phyloP scores from a whole-genome alignment of 2,797 vertebrate genomes.

The Hyperoplus lanceolatus region DNA sequence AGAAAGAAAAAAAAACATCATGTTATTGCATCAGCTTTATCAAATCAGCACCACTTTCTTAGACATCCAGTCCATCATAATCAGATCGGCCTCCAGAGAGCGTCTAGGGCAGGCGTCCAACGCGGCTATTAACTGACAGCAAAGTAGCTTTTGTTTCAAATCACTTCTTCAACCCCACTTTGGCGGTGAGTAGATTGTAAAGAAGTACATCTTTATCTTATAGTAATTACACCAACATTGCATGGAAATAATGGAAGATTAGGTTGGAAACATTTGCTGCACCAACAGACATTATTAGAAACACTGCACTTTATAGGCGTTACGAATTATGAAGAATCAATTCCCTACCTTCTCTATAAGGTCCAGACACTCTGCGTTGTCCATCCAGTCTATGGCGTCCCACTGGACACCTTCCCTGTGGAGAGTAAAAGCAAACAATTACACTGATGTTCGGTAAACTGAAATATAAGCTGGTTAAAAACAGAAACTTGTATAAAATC shows the following conservation, averaged over 20 bases:
- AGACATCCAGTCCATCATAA: constrained; percentile 3
- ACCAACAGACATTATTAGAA: background rate
- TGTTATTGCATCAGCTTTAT: constrained; percentile 24
- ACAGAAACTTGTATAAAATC: background rate
- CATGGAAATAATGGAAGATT: too few species aligned
- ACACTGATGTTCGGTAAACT: background rate
- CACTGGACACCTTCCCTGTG: constrained; percentile 92
- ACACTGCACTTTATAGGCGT: background rate
- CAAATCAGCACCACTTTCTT: constrained; percentile 29
- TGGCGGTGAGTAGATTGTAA: too few species aligned
- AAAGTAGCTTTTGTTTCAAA: constrained; percentile 15
- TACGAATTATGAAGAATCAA: background rate
- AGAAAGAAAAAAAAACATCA: background rate
- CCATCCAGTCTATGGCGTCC: constrained; percentile 97
- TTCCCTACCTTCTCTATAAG: constrained; percentile 91
- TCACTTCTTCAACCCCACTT: background rate
- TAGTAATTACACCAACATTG: background rate
- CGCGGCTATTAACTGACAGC: constrained; percentile 2
- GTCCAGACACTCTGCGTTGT: constrained; percentile 94
- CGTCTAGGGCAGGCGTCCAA: background rate
- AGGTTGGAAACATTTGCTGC: background rate
- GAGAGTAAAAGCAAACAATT: constrained; percentile 11
- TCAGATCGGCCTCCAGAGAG: constrained; percentile 24
- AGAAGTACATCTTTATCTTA: background rate
- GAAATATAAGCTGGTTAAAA: background rate